These are phyloP conservation scores for Sebastes goodei DNA, from an alignment of 2,797 vertebrate species.

Conservation along the genomic window DNA sequence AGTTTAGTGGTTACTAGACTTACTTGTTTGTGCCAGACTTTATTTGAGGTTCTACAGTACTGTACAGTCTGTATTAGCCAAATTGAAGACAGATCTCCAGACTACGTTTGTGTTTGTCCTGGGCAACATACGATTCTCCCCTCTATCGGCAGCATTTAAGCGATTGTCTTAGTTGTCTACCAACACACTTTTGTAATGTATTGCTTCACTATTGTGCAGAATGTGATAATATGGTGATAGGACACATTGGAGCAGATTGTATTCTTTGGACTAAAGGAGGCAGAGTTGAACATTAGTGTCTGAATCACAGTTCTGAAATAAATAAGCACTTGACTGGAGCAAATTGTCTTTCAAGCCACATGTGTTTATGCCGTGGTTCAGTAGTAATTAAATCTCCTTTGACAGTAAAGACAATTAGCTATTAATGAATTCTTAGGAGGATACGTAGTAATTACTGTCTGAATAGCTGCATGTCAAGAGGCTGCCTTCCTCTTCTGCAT, in stretches of 20 bases:
- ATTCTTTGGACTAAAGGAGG: background rate
- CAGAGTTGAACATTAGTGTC: background rate
- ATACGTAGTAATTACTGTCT: background rate
- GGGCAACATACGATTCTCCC: background rate
- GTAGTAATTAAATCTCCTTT: conserved; percentile 3
- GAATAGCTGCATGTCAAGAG: background rate
- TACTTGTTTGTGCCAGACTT: background rate
- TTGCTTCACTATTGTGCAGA: background rate
- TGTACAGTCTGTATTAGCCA: background rate
- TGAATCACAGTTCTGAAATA: background rate
- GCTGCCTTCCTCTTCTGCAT: background rate
- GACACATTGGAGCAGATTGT: background rate
- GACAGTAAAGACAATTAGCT: conserved; percentile 1
- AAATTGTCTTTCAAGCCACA: background rate
- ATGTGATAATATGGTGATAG: background rate
- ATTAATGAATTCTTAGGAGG: background rate
- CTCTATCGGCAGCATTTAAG: background rate
- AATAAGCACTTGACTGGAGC: background rate
- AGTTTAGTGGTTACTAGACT: background rate
- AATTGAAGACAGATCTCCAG: background rate
- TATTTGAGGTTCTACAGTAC: background rate
- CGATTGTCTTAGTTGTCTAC: background rate
- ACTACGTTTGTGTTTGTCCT: background rate
- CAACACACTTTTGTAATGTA: background rate
- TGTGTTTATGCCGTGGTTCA: background rate